Evolutionary conservation across 2,797 vertebrate species (phyloP), one percentile per base, ranked within the genome.

Genomic region (Caiman crocodilus): DNA sequence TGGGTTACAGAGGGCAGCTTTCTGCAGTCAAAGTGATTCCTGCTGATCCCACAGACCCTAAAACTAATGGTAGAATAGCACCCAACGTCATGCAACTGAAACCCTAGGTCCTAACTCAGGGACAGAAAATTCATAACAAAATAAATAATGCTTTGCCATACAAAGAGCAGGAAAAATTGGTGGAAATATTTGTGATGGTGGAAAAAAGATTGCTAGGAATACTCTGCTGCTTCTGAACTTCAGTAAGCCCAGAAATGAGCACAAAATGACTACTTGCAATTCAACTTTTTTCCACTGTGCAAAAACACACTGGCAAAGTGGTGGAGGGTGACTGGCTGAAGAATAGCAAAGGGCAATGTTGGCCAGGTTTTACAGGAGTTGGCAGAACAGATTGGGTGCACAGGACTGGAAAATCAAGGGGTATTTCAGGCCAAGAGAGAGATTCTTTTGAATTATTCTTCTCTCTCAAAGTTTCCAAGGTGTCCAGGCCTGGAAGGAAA

Each of bases 1-100:
- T 16, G 92, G 63, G 69, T 95, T 91, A 94, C 82, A 84, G 88
- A 71, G 88, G 94, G 93, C 88, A 91, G 94, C 87, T 93, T 30
- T 84, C 83, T 92, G 82, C 73, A 77, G 61, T 67, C 50, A 71
- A 79, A 83, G 35, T 5, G 32, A 55, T 81, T 67, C 64, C 84
- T 87, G 59, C 1, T 1, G 75, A 89, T 21, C 7, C 14, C 26
- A 57, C 57, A 60, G 64, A 35, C 61, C 32, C 10, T 7, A n/a
- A n/a, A 59, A 1, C 13, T 3, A 7, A 28, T 10, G 1, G 1
- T 59, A 26, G 21, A 60, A 75, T 20, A 42, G 21, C 5, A 56
- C n/a, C 5, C 17, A 69, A 10, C 64, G 17, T 11, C 17, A 60
- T 6, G 7, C 14, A 23, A 82, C 80, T 84, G 81, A 55, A 85